Base-by-base conservation (phyloP, 2,113 vertebrate genomes). In the Pituophis catenifer region DNA sequence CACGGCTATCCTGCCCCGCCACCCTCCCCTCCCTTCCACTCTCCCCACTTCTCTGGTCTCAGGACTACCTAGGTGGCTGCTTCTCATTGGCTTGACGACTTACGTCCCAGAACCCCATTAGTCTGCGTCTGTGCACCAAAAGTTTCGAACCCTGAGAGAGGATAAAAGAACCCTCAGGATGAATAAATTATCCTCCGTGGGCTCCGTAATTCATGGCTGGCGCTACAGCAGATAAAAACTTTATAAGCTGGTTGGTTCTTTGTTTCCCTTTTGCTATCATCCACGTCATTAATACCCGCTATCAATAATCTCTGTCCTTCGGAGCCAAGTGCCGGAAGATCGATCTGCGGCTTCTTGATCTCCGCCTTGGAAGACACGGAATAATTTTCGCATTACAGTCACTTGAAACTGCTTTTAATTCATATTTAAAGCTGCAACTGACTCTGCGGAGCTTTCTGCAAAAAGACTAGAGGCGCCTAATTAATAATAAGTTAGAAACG, bases 401-500 rank as follows among this genome's bases (percentile, higher is more conserved):
- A 97, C 97, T 98, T 95, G 97, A 97, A 98, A 98, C 98, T 99
- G 98, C 98, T 98, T 98, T 98, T 98, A 98, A 98, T 98, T 98
- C 98, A 98, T 98, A 98, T 98, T 98, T 98, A 98, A 98, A 98
- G 97, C 98, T 98, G 97, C 98, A 97, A 97, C 97, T 96, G 97
- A 97, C 97, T 98, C 98, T 95, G 97, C 89, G 97, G 97, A 98
- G 97, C 97, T 97, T 98, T 97, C 97, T 97, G 97, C 96, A 95
- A 98, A 98, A 93, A 98, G 97, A 98, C 98, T 97, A 97, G 97
- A 98, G 98, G 98, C 98, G 98, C 98, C 98, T 98, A 98, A 99
- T 98, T 98, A 99, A 98, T 98, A 98, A 98, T 99, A 98, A 98
- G 97, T 97, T 98, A 97, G 98, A 98, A 98, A 98, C 97, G 97